Conservation (phyloP, 2,888 invertebrate species). For the Cephus runcator region DNA sequence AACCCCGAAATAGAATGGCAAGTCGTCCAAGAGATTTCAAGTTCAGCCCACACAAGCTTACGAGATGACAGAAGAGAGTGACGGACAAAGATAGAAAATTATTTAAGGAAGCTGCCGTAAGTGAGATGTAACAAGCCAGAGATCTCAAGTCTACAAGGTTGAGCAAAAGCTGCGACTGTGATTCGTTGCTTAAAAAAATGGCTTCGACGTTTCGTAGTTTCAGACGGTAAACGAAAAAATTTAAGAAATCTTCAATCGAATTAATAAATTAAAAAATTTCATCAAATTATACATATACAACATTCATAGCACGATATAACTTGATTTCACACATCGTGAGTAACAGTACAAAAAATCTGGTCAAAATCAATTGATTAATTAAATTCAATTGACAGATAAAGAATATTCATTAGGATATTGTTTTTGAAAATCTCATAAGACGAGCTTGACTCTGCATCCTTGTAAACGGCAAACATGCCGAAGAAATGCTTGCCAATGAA, state of each 20-base stretch:
- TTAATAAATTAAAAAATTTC: too few relatives aligned
- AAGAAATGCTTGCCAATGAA: too few relatives aligned
- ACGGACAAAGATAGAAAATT: neutral
- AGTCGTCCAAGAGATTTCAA: constrained; percentile 4
- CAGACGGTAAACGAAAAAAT: too few relatives aligned
- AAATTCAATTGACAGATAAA: neutral
- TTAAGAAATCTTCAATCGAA: too few relatives aligned
- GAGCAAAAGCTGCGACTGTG: neutral
- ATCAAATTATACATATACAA: neutral
- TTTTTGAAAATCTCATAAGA: neutral
- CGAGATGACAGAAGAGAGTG: neutral
- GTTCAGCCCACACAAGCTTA: neutral
- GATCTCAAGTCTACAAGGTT: neutral
- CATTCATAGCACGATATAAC: neutral
- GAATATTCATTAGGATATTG: neutral
- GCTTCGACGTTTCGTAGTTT: neutral
- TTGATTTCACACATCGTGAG: neutral
- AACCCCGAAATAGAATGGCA: neutral
- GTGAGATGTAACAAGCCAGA: neutral
- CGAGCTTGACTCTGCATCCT: neutral
- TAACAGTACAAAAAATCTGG: neutral
- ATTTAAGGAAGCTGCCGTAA: neutral
- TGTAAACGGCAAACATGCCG: neutral
- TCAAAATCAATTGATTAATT: neutral
- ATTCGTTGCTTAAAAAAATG: neutral